phyloP scores from a whole-genome alignment of 2,797 vertebrate genomes.

The Nothura maculosa region DNA sequence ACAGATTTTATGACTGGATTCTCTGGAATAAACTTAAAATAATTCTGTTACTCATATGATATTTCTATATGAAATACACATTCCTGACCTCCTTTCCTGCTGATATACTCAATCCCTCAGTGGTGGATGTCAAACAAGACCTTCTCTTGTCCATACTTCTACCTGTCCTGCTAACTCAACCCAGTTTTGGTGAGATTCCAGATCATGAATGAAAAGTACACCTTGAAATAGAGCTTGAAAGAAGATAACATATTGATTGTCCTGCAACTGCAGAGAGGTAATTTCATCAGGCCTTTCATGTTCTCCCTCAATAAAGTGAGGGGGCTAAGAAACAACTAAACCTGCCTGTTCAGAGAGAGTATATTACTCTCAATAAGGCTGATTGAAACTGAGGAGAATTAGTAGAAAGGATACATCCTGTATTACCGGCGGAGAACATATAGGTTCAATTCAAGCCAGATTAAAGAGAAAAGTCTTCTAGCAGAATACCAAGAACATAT shows the following conservation, averaged over 20 bases:
- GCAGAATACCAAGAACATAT: not conserved
- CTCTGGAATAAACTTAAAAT: not conserved
- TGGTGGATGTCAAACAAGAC: not conserved
- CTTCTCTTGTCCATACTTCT: constrained; percentile 8
- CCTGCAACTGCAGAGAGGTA: not conserved
- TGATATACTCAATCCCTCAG: not conserved
- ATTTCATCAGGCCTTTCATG: not conserved
- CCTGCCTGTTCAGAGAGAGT: not conserved
- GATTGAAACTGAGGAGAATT: not conserved
- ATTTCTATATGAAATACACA: not conserved
- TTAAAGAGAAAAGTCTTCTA: constrained; percentile 2
- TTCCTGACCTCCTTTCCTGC: constrained; percentile 45
- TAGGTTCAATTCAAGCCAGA: not conserved
- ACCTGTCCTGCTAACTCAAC: constrained; percentile 6
- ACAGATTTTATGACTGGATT: not conserved
- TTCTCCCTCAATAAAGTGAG: not conserved
- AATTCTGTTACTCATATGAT: not conserved
- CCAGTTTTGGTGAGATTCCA: constrained; percentile 52
- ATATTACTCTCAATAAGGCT: not conserved
- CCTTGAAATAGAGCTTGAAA: constrained; percentile 6
- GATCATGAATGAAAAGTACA: constrained; percentile 40
- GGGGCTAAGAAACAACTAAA: not conserved
- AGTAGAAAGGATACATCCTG: not conserved
- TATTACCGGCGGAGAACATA: not conserved
- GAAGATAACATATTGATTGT: constrained; percentile 27